These are phyloP conservation scores for Pyrrhura leucotis DNA, from an alignment of 2,797 vertebrate genomes.

Conservation along the genomic window DNA sequence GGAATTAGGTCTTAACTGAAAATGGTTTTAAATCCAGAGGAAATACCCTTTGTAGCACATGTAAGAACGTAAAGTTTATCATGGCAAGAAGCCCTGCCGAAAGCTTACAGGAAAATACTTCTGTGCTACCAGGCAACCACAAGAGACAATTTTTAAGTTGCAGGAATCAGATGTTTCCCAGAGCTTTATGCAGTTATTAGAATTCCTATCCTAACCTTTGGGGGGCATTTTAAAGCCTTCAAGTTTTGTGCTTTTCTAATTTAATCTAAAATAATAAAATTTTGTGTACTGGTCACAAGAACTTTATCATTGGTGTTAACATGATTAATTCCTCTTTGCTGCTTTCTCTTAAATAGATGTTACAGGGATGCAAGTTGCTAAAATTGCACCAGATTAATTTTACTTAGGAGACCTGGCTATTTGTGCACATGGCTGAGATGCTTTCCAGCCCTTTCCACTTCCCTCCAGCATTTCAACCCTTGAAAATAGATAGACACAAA, in stretches of 20 bases:
- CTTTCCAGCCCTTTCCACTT: background rate
- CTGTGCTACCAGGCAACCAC: constrained; percentile 55
- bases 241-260: background rate
- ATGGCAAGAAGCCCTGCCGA: constrained; percentile 33
- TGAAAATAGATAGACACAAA: background rate
- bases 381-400: background rate
- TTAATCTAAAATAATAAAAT: background rate
- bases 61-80: constrained; percentile 12
- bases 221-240: background rate
- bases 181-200: background rate
- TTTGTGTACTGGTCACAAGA: background rate
- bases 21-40: constrained; percentile 27
- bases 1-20: background rate
- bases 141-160: constrained; percentile 42
- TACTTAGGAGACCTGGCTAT: background rate
- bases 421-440: background rate
- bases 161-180: constrained; percentile 33
- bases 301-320: background rate
- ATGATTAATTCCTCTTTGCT: background rate
- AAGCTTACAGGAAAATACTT: constrained; percentile 38
- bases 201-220: background rate
- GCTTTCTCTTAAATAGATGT: background rate
- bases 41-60: constrained; percentile 39
- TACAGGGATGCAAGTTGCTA: background rate
- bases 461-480: background rate